A percentile compares a stretch with the other conserved stretches of the same genome.
Conservation (phyloP, 2,797 vertebrate species). For the Lithobates sylvaticus region DNA sequence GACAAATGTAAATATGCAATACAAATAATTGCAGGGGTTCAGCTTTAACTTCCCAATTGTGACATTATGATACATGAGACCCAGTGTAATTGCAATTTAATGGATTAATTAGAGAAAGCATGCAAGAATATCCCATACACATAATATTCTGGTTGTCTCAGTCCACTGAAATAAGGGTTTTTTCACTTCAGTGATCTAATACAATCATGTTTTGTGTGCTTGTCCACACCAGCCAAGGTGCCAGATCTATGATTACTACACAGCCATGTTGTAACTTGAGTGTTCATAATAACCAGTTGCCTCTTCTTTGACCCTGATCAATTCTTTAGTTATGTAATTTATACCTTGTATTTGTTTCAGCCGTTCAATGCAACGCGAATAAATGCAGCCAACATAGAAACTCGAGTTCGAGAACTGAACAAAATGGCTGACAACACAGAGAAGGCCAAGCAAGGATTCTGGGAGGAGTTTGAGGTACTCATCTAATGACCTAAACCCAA, state of each 20-base stretch:
- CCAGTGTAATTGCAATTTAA: no score
- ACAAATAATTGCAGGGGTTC: no score
- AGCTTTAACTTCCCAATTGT: no score
- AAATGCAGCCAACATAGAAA: slow-evolving; percentile 87
- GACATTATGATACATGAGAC: no score
- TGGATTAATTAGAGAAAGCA: no score
- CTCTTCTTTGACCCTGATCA: neutral
- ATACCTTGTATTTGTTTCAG: slow-evolving; percentile 66
- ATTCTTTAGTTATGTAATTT: neutral
- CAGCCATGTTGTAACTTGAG: neutral
- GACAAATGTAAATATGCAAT: no score
- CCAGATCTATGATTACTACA: no score
- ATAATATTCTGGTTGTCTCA: no score
- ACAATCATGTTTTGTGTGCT: no score
- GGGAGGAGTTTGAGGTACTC: slow-evolving; percentile 91
- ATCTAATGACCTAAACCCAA: neutral
- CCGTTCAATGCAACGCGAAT: slow-evolving; percentile 89
- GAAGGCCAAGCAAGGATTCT: slow-evolving; percentile 91
- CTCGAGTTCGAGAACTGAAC: slow-evolving; percentile 87
- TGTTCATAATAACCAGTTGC: neutral
- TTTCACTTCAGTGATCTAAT: no score
- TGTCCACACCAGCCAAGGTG: neutral
- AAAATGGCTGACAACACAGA: slow-evolving; percentile 86
- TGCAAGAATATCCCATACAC: no score
- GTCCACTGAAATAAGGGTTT: no score